Evolutionary conservation across 2,888 invertebrate genomes (phyloP), one percentile per base, ranked within the genome.

Genomic region (Agrochola lychnidis): DNA sequence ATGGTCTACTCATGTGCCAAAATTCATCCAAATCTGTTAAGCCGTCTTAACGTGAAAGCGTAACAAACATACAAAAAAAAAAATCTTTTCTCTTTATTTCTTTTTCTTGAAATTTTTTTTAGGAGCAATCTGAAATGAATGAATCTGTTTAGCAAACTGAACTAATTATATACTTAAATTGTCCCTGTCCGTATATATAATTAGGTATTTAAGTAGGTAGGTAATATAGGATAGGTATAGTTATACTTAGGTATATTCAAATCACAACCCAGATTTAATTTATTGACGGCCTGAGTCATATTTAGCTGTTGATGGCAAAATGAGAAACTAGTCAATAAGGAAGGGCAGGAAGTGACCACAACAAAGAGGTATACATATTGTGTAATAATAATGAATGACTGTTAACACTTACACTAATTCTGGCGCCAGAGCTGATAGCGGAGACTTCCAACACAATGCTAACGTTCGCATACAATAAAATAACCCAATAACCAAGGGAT

Each of bases 401-500:
- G 57, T 70, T 78, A 79, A 79, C 83, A 83, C 73, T 56, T 71
- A 48, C 40, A 82, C 68, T 71, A 74, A 82, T 76, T 89, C 85
- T 90, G 93, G 93, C 93, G 94, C 93, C 93, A 90, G 78, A 76
- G 63, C 81, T 83, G 90, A 91, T 90, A 90, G 75, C 78, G 88
- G 86, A 85, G 80, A 83, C 82, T 80, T 85, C 75, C 82, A 82
- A 89, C 83, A 86, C 89, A 91, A 90, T 89, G 73, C 76, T 82
- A 87, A 79, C 80, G 88, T 89, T 90, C 87, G 88, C 92, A 90
- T 89, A 89, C 91, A 92, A 91, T 93, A 91, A 91, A 91, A 89
- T 89, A 89, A 89, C 89, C 90, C 91, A 92, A 93, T 92, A 93
- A 92, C 91, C 87, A 70, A 80, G 70, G 81, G 85, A 87, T 89